Evolutionary conservation across 2,888 invertebrate genomes (phyloP), one percentile per base, ranked within the genome.

Genomic region (Tetragonula carbonaria): DNA sequence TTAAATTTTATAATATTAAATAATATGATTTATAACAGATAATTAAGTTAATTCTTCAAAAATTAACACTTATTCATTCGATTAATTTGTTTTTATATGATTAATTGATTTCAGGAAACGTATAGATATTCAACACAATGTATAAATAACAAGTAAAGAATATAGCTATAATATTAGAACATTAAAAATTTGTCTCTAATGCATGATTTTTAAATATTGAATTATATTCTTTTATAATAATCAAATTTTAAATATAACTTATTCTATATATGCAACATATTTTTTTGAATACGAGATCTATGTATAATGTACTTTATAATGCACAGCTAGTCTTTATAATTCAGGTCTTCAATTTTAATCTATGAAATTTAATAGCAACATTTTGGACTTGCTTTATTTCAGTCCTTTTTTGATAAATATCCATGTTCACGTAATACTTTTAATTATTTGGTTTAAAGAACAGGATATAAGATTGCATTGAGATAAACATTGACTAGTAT

Each of bases 401-500:
- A 86, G 68, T 75, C 80, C 82, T 70, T 70, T 65, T 82, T 82
- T 74, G 74, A 80, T 80, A 85, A 65, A 79, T 85, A 84, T 85
- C 85, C 74, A 74, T 85, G 80, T 84, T 81, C 86, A 53, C 77
- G 78, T 82, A 82, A 87, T 84, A 80, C 50, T 79, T 84, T 88
- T 82, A 80, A 84, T 87, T 81, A 88, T 88, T 87, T 90, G 87
- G 84, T 90, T 86, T 90, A 84, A 87, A 82, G 80, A 87, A 88
- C 82, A 88, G 78, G 84, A 88, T 79, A 85, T 77, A 86, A 79
- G 82, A 86, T 85, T 90, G 86, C 84, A 90, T 84, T 87, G 85
- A 85, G 68, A 86, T 83, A 84, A 86, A 91, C 91, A 92, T 92
- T 93, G 93, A 93, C 93, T 93, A 93, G 93, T 87, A 90, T 91